phyloP scores from a whole-genome alignment of 2,888 invertebrate genomes.

The Dioctria rufipes region DNA sequence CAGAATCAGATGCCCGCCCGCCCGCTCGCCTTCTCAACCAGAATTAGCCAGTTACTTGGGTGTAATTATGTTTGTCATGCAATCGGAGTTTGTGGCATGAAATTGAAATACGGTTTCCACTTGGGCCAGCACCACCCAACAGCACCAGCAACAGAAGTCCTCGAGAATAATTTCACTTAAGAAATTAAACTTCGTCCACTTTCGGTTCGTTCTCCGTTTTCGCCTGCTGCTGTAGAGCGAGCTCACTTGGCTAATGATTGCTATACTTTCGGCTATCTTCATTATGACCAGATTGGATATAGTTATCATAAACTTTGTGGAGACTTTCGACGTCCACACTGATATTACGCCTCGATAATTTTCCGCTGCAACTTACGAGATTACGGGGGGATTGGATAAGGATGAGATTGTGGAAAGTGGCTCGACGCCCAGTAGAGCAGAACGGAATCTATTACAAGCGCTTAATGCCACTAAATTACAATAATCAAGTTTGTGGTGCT shows the following conservation, averaged over 20 bases:
- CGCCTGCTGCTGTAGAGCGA: too few relatives aligned
- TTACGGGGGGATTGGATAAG: slow-evolving; percentile 3
- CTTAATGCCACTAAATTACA: slow-evolving; percentile 60
- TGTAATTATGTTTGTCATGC: slow-evolving; percentile 48
- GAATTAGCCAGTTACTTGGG: background rate
- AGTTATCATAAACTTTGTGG: background rate
- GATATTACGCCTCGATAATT: too few relatives aligned
- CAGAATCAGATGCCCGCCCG: background rate
- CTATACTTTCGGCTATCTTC: too few relatives aligned
- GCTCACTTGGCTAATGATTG: too few relatives aligned
- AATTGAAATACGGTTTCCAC: slow-evolving; percentile 23
- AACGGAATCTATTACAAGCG: slow-evolving; percentile 37
- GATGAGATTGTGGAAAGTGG: background rate
- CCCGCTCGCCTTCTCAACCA: background rate
- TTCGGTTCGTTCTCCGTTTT: background rate
- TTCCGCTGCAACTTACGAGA: too few relatives aligned
- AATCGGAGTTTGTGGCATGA: slow-evolving; percentile 1
- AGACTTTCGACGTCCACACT: background rate
- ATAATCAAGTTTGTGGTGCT: slow-evolving; percentile 63
- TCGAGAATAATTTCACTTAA: background rate
- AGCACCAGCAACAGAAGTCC: background rate
- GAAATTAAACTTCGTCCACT: background rate
- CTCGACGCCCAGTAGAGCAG: background rate
- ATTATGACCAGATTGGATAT: background rate
- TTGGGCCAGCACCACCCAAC: background rate